Percentiles rank a stretch among this genome's conserved stretches.
These are phyloP conservation scores for Loriculus beryllinus DNA, from an alignment of 2,797 vertebrate genomes.

Conservation along the genomic window DNA sequence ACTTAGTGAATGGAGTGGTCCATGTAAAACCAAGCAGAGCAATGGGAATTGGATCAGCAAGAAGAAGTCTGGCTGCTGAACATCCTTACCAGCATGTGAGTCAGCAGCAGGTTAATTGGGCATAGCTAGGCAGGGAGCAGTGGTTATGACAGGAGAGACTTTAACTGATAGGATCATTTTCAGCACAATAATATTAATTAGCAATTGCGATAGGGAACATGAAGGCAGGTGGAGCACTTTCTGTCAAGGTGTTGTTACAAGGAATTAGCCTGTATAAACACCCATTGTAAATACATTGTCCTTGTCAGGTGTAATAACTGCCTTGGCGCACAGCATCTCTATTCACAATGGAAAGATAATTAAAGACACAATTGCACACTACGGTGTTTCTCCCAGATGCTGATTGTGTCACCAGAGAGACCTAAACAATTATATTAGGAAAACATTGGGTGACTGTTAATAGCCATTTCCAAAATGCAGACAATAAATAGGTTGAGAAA, in stretches of 20 bases:
- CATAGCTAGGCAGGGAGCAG: slow-evolving; percentile 30
- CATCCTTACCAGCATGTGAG: neutral
- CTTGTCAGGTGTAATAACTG: slow-evolving; percentile 69
- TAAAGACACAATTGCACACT: slow-evolving; percentile 54
- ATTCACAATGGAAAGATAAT: slow-evolving; percentile 67
- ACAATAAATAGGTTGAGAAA: slow-evolving; percentile 12
- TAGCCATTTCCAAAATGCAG: neutral
- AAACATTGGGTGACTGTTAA: neutral
- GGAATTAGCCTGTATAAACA: slow-evolving; percentile 73
- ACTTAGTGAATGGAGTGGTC: neutral
- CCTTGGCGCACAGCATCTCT: slow-evolving; percentile 57
- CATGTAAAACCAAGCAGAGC: neutral
- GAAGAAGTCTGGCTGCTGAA: neutral
- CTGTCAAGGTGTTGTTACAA: slow-evolving; percentile 68
- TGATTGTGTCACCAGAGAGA: slow-evolving; percentile 14
- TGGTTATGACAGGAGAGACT: slow-evolving; percentile 24
- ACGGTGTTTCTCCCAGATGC: slow-evolving; percentile 29
- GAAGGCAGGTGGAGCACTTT: slow-evolving; percentile 49
- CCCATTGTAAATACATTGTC: slow-evolving; percentile 60
- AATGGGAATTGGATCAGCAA: neutral
- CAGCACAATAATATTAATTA: slow-evolving; percentile 54
- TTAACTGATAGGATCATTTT: slow-evolving; percentile 53
- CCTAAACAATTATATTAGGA: neutral
- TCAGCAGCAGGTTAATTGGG: slow-evolving; percentile 31
- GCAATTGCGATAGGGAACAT: slow-evolving; percentile 43